phyloP scores from a whole-genome alignment of 2,888 invertebrate genomes.

The Sinopyrophorus schimmeli region DNA sequence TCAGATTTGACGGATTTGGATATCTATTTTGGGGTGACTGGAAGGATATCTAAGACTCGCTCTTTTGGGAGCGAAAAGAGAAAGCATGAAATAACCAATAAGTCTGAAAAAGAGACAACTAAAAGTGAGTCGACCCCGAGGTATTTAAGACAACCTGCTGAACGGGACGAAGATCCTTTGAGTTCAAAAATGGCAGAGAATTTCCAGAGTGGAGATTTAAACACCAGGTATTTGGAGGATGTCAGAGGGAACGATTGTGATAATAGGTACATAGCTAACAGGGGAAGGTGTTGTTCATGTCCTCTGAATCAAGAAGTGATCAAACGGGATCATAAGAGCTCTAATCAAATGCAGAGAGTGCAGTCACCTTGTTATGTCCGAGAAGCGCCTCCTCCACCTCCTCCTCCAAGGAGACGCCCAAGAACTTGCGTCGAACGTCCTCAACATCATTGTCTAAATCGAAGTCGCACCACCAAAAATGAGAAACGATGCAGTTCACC shows the following conservation, averaged over 20 bases:
- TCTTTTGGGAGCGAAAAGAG: neutral
- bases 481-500: too few relatives aligned
- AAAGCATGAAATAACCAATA: neutral
- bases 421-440: too few relatives aligned
- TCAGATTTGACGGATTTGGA: slow-evolving; percentile 19
- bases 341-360: too few relatives aligned
- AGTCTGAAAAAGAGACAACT: too few relatives aligned
- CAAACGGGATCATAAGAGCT: too few relatives aligned
- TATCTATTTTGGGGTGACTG: slow-evolving; percentile 6
- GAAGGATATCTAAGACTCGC: neutral
- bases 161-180: slow-evolving; percentile 21
- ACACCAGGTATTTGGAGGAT: neutral
- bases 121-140: neutral
- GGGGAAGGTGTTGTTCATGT: neutral
- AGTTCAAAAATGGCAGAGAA: slow-evolving; percentile 6
- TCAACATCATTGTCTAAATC: too few relatives aligned
- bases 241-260: neutral
- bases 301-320: too few relatives aligned
- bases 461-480: too few relatives aligned
- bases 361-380: too few relatives aligned
- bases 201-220: slow-evolving; percentile 11
- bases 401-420: too few relatives aligned
- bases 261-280: neutral
- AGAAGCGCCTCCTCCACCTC: too few relatives aligned
- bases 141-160: slow-evolving; percentile 25